Percentiles rank a stretch among this genome's conserved stretches.
Conservation (phyloP, 2,888 invertebrate species). For the Micoletzkya japonica region DNA sequence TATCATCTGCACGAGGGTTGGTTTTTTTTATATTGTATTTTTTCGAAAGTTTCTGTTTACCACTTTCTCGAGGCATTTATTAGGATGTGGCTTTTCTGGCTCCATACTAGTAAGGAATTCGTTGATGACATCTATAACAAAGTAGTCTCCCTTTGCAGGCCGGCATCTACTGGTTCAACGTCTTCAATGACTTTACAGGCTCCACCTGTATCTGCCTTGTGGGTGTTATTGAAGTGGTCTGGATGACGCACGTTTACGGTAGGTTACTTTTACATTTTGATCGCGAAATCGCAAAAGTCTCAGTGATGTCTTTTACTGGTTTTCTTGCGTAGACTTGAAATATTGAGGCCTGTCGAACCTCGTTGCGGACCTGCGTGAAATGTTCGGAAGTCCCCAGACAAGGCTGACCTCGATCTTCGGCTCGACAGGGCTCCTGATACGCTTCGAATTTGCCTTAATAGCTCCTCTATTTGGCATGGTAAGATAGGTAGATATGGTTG, state of each 20-base stretch:
- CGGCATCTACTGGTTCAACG: conserved; percentile 25
- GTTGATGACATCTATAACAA: background rate
- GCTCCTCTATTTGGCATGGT: background rate
- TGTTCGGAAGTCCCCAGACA: background rate
- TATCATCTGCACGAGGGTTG: conserved; percentile 1
- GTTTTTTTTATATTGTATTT: background rate
- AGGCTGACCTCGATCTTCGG: background rate
- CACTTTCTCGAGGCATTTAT: too few species aligned
- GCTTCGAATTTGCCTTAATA: background rate
- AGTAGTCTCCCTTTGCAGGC: conserved; percentile 4
- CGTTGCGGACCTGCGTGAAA: background rate
- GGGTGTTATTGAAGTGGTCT: background rate
- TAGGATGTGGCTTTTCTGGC: background rate
- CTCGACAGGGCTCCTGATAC: background rate
- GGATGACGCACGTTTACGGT: conserved; percentile 16
- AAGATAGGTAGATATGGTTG: too few species aligned
- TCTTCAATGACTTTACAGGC: conserved; percentile 26
- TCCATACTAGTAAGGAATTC: background rate
- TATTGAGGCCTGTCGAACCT: background rate
- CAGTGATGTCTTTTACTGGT: too few species aligned
- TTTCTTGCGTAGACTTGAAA: too few species aligned
- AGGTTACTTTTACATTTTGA: too few species aligned
- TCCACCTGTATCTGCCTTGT: conserved; percentile 6
- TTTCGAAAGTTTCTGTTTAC: background rate
- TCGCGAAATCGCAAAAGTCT: too few species aligned